Base-by-base conservation (phyloP, 2,113 vertebrate species). In the Phycodurus eques region DNA sequence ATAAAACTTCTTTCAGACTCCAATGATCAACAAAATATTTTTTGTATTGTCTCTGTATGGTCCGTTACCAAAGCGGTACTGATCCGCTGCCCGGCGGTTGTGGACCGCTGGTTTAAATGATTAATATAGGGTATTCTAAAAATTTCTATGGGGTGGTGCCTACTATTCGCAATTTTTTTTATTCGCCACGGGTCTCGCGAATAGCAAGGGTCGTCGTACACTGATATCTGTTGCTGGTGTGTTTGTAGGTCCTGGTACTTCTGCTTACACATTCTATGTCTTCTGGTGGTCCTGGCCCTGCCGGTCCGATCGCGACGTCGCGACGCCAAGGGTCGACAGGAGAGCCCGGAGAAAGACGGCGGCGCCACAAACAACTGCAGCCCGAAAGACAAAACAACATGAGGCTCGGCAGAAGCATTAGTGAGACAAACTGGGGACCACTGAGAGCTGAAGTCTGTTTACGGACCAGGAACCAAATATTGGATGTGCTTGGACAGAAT, bases 161-260 rank as follows among this genome's bases (percentile, higher is more conserved):
- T 14, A 47, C 9, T 47, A 49, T 49, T 15, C 3, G 4, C 5
- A 17, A 7, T 19, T 19, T 51, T 51, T 51, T 2, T 17, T 19
- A 51, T 51, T 51, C 5, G 8, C 8, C 9, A 2, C 8, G 53
- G 20, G 53, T 47, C 13, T 47, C 46, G 3, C 46, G 46, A 47
- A 13, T 47, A 8, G 46, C 35, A 39, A 6, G 6, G 35, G 20
- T 54, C 8, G 13, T 7, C 3, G 53, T 11, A 20, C 20, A 54
- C 20, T 54, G 53, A 61, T 15, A 59, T 12, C 20, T 64, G 62
- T 11, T 42, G 39, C 11, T 14, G 11, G 35, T 57, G 22, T 56
- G 10, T 82, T 77, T 60, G 69, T 76, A 99, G 98, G 83, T 96
- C 95, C 78, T 99, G 98, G 94, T 96, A 94, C 90, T 99, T 91